These are phyloP conservation scores for Cryptoblepharus egeriae DNA, from an alignment of 2,797 vertebrate species.

Conservation along the genomic window DNA sequence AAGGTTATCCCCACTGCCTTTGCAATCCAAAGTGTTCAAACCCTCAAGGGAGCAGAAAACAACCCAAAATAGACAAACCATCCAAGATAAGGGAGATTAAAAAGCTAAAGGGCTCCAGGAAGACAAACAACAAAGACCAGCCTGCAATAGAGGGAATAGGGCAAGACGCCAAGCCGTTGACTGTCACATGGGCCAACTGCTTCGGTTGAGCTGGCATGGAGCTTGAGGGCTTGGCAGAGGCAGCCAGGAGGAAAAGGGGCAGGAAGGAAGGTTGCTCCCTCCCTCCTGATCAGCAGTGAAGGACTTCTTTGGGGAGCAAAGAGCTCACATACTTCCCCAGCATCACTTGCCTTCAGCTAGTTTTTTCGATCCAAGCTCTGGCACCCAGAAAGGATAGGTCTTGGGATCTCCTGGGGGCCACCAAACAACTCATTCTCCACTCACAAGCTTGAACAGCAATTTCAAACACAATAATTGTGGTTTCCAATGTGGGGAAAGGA, in stretches of 20 bases:
- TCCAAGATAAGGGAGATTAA: not conserved
- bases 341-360: not conserved
- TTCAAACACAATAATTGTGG: no score
- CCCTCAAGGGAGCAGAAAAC: not conserved
- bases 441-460: no score
- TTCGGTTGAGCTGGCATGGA: not conserved
- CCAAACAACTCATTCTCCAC: no score
- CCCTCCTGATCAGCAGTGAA: no score
- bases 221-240: not conserved
- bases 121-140: not conserved
- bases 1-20: constrained; percentile 48
- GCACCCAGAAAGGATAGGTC: no score
- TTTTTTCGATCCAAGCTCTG: no score
- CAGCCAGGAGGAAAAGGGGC: not conserved
- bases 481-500: no score
- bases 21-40: fast-evolving
- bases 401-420: not conserved
- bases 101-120: not conserved
- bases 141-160: no score
- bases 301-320: not conserved
- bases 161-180: not conserved
- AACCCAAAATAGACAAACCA: not conserved
- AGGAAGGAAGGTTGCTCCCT: not conserved
- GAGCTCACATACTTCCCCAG: not conserved
- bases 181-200: not conserved